phyloP scores from a whole-genome alignment of 2,113 vertebrate genomes.

The Oceanodroma tethys region DNA sequence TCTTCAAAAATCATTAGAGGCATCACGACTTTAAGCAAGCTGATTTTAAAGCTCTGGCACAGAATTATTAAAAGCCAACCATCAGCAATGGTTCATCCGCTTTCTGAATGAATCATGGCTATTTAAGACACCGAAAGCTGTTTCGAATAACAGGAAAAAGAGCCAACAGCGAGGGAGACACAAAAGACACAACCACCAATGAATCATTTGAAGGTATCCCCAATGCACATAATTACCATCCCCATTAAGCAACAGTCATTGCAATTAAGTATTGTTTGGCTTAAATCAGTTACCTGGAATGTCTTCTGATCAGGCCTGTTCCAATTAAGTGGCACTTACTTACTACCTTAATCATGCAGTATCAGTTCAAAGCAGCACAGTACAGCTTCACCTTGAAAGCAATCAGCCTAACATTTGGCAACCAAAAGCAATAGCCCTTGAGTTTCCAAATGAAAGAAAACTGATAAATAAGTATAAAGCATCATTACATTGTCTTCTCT shows the following conservation, averaged over 20 bases:
- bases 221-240: conserved; percentile 47
- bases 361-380: conserved; percentile 58
- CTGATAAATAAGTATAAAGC: neutral
- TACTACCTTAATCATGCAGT: conserved; percentile 58
- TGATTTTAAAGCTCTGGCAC: neutral
- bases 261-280: conserved; percentile 65
- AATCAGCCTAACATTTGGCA: conserved; percentile 47
- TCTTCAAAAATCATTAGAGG: neutral
- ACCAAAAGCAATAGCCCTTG: neutral
- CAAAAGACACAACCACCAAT: conserved; percentile 45
- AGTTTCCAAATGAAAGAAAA: neutral
- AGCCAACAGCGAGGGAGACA: conserved; percentile 18
- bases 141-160: conserved; percentile 13
- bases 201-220: conserved; percentile 58
- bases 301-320: conserved; percentile 58
- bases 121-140: conserved; percentile 26
- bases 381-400: conserved; percentile 60
- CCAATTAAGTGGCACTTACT: conserved; percentile 59
- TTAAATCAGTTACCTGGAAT: conserved; percentile 66
- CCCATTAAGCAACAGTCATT: conserved; percentile 54
- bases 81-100: neutral
- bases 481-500: neutral
- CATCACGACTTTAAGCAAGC: neutral
- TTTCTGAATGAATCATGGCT: conserved; percentile 7
- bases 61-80: neutral